A percentile compares a stretch with the other conserved stretches of the same genome.
Conservation (phyloP, 2,888 invertebrate genomes). For the Catonia carolina region DNA sequence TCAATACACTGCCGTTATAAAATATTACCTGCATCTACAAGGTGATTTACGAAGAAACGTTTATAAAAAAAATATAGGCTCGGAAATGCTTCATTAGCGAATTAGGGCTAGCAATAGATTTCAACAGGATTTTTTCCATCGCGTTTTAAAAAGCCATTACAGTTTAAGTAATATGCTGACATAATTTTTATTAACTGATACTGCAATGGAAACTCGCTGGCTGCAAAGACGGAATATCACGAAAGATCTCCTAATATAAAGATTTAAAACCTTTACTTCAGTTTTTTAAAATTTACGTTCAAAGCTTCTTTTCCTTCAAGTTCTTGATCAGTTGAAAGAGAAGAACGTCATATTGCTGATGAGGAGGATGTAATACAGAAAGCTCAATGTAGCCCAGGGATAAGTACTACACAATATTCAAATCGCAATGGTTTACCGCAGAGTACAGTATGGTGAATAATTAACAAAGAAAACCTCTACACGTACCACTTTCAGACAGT, state of each 20-base stretch:
- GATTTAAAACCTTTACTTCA: not conserved
- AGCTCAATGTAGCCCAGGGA: not conserved
- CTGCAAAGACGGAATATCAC: not conserved
- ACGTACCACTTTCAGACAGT: not conserved
- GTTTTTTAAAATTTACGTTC: not conserved
- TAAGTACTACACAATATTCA: constrained; percentile 3
- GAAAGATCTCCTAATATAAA: not conserved
- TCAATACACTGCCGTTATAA: too few species aligned
- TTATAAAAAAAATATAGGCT: too few species aligned
- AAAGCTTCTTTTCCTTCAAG: not conserved
- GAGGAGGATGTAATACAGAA: constrained; percentile 3
- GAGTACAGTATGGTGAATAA: not conserved
- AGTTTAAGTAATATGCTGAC: constrained; percentile 8
- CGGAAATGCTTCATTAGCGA: too few species aligned
- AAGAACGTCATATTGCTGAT: not conserved
- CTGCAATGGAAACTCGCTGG: not conserved
- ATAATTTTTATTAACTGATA: constrained; percentile 5
- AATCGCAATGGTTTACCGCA: not conserved
- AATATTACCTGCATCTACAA: too few species aligned
- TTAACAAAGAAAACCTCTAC: constrained; percentile 3
- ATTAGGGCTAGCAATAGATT: too few species aligned
- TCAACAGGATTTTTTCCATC: too few species aligned
- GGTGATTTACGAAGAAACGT: too few species aligned
- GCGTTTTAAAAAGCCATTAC: too few species aligned
- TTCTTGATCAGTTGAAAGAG: not conserved